Evolutionary conservation across 2,113 vertebrate species (phyloP).

Genomic region (Cromileptes altivelis): DNA sequence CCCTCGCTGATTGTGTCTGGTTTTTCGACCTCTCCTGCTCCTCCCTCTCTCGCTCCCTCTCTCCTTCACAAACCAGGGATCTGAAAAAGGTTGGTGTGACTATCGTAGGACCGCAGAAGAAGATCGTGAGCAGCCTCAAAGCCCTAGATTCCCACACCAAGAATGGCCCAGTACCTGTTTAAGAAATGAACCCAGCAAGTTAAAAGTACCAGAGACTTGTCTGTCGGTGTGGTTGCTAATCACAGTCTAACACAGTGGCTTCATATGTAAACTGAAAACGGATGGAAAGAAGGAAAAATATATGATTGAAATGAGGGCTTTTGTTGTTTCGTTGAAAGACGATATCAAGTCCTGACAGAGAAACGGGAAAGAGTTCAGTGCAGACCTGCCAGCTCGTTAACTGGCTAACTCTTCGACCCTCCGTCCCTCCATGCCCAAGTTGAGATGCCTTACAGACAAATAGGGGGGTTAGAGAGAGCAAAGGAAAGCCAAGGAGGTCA

Average conservation of each 20-base stretch:
- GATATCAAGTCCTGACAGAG: slow-evolving; percentile 40
- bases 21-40: slow-evolving; percentile 1
- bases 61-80: slow-evolving; percentile 86
- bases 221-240: slow-evolving; percentile 62
- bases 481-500: slow-evolving; percentile 40
- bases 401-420: slow-evolving; percentile 50
- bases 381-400: slow-evolving; percentile 40
- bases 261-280: slow-evolving; percentile 55
- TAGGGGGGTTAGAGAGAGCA: slow-evolving; percentile 31
- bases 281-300: slow-evolving; percentile 45
- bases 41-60: slow-evolving; percentile 5
- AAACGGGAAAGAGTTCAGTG: slow-evolving; percentile 39
- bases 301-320: slow-evolving; percentile 54
- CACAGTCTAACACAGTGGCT: slow-evolving; percentile 70
- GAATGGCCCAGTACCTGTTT: slow-evolving; percentile 95
- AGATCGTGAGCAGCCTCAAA: slow-evolving; percentile 97
- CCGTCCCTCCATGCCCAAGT: slow-evolving; percentile 62
- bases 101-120: slow-evolving; percentile 95
- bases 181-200: slow-evolving; percentile 73
- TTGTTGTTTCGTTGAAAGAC: slow-evolving; percentile 52
- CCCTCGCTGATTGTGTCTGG: slow-evolving; percentile 30
- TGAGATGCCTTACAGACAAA: slow-evolving; percentile 82
- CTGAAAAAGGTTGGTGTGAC: slow-evolving; percentile 96
- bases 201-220: slow-evolving; percentile 47
- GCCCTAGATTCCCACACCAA: slow-evolving; percentile 95